Evolutionary conservation across 2,888 invertebrate species (phyloP), one percentile per base, ranked within the genome.

Genomic region (Falcaria lacertinaria): DNA sequence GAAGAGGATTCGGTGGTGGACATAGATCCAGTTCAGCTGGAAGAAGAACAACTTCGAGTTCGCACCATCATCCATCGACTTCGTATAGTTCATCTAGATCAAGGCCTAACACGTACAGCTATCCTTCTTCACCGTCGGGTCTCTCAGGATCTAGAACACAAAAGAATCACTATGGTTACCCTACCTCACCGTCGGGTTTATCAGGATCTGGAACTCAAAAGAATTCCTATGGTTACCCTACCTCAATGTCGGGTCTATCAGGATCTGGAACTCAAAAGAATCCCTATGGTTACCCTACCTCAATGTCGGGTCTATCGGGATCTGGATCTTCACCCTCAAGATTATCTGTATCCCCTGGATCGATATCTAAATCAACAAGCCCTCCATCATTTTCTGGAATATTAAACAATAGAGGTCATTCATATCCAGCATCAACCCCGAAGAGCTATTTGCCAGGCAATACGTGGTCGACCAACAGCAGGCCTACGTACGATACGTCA

Each of bases 121-220:
- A 46, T 2, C 45, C 59, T 5, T 57, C 37, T 5, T 37, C 59
- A 11, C 46, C 45, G n/a, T 44, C 51, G 4, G 55, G 53, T 5
- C 17, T 50, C 1, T 53, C 54, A 0, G 56, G 52, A 8, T 57
- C 59, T 4, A 41, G 45, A 11, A 25, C 15, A 13, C 8, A 17
- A 35, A 13, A 35, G 28, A 38, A 37, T n/a, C 39, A 48, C 13
- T 49, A 46, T 19, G 46, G 48, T 33, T 59, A 57, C n/a, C 60
- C 64, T 2, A 51, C 57, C 11, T 59, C 62, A 1, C 45, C 43
- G 1, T 49, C 59, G 4, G 59, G 61, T 15, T 15, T 55, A 2
- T 64, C 60, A 2, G 59, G 62, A 33, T 47, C 43, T 19, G 44
- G 54, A 4, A 38, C 41, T 0, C 14, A 39, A 33, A 45, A 14